Conservation (phyloP, 2,888 invertebrate genomes). For the Aphrophora alni region DNA sequence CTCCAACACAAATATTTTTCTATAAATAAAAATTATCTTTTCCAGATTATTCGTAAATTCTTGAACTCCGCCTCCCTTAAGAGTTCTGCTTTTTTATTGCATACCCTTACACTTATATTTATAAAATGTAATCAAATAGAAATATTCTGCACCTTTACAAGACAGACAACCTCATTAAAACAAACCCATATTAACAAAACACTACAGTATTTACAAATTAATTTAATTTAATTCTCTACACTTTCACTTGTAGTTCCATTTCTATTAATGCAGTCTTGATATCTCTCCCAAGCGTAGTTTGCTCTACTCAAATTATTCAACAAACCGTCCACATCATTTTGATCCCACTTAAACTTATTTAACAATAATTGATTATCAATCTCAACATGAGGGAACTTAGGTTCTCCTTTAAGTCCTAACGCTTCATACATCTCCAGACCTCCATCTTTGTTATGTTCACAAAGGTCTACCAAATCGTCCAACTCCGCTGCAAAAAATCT, state of each 20-base stretch:
- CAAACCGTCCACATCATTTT: not conserved
- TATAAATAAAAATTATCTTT: too few relatives aligned
- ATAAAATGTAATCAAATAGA: too few relatives aligned
- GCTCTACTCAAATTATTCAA: not conserved
- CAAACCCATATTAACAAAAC: too few relatives aligned
- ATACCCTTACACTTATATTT: too few relatives aligned
- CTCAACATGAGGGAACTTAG: not conserved
- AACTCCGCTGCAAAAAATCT: not conserved
- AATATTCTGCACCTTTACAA: too few relatives aligned
- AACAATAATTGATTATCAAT: not conserved
- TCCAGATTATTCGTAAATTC: too few relatives aligned
- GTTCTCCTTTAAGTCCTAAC: not conserved
- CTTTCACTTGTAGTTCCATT: not conserved
- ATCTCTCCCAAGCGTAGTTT: not conserved
- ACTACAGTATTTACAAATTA: too few relatives aligned
- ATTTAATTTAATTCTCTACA: not conserved
- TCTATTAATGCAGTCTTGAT: not conserved
- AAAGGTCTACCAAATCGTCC: not conserved
- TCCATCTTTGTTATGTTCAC: not conserved
- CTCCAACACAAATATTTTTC: too few relatives aligned
- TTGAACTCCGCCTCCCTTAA: too few relatives aligned
- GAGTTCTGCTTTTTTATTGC: too few relatives aligned
- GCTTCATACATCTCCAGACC: not conserved
- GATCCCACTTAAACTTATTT: not conserved
- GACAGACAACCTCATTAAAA: too few relatives aligned